A percentile compares a stretch with the other conserved stretches of the same genome.
Evolutionary conservation across 2,113 vertebrate genomes (phyloP).

Genomic region (Corydoras maculifer): DNA sequence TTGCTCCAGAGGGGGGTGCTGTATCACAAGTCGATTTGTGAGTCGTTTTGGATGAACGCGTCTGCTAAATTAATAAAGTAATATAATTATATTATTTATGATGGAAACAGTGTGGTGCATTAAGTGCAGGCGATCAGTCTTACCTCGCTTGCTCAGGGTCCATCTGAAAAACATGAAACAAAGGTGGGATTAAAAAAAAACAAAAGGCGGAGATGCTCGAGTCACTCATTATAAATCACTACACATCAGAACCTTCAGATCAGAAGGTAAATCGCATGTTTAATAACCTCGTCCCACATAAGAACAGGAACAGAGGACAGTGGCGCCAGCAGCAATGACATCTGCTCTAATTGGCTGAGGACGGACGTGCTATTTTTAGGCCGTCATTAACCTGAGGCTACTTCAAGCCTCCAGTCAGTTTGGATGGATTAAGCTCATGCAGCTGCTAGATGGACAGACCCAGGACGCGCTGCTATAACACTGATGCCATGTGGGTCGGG

Average conservation of each 20-base stretch:
- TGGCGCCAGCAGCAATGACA: no score
- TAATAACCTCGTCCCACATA: not conserved
- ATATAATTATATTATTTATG: no score
- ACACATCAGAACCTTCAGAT: constrained; percentile 8
- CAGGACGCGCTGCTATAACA: not conserved
- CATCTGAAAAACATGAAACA: constrained; percentile 53
- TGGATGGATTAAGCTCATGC: not conserved
- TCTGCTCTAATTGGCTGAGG: not conserved
- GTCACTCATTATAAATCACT: constrained; percentile 31
- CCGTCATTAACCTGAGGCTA: constrained; percentile 4
- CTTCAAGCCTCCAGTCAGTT: not conserved
- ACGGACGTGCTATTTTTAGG: constrained; percentile 5
- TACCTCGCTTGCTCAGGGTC: constrained; percentile 67
- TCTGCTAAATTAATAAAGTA: no score
- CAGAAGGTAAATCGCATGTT: not conserved
- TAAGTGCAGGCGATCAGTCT: constrained; percentile 45
- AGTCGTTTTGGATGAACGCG: no score
- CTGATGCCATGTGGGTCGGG: not conserved
- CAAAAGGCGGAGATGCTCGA: constrained; percentile 35
- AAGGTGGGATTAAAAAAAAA: constrained; percentile 20
- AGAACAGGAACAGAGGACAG: not conserved
- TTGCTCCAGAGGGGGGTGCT: no score
- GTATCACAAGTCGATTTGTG: no score
- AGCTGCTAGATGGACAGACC: not conserved
- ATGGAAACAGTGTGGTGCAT: not conserved